phyloP scores from a whole-genome alignment of 1,140 invertebrate species.

The Calliphora vicina region DNA sequence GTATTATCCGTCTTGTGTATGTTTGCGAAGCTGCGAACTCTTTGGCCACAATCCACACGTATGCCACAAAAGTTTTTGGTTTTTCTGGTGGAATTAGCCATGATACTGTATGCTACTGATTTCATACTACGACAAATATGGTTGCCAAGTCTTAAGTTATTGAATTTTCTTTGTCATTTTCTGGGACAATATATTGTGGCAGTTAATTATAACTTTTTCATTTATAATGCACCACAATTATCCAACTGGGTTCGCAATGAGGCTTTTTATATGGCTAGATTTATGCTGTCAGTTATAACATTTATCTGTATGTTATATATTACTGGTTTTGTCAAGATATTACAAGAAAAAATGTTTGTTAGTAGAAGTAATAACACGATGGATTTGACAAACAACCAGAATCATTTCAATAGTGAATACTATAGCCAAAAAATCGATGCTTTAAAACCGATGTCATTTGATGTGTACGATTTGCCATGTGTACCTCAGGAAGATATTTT shows the following conservation, averaged over 20 bases:
- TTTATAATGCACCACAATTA: slow-evolving; percentile 33
- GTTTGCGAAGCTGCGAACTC: slow-evolving; percentile 38
- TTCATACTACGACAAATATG: slow-evolving; percentile 40
- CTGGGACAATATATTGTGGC: slow-evolving; percentile 24
- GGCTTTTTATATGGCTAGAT: slow-evolving; percentile 36
- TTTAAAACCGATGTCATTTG: neutral
- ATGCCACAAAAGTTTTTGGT: slow-evolving; percentile 17
- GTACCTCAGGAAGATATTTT: slow-evolving; percentile 38
- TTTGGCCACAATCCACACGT: slow-evolving; percentile 1
- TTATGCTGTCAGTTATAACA: slow-evolving; percentile 33
- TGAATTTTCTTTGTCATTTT: slow-evolving; percentile 39
- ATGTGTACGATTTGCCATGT: slow-evolving; percentile 36
- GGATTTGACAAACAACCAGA: no score
- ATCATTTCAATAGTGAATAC: neutral
- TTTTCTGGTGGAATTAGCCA: slow-evolving; percentile 37
- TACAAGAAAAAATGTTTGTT: neutral
- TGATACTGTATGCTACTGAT: slow-evolving; percentile 40
- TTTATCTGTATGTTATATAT: slow-evolving; percentile 31
- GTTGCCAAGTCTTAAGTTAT: slow-evolving; percentile 37
- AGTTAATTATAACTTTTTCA: slow-evolving; percentile 33
- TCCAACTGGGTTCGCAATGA: slow-evolving; percentile 36
- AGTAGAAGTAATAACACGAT: no score
- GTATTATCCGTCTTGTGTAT: slow-evolving; percentile 36
- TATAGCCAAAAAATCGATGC: neutral
- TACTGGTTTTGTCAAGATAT: slow-evolving; percentile 20